Percentiles rank a stretch among this genome's conserved stretches.
Conservation (phyloP, 92 coral and sea anemone genomes). For the Desmophyllum pertusum region DNA sequence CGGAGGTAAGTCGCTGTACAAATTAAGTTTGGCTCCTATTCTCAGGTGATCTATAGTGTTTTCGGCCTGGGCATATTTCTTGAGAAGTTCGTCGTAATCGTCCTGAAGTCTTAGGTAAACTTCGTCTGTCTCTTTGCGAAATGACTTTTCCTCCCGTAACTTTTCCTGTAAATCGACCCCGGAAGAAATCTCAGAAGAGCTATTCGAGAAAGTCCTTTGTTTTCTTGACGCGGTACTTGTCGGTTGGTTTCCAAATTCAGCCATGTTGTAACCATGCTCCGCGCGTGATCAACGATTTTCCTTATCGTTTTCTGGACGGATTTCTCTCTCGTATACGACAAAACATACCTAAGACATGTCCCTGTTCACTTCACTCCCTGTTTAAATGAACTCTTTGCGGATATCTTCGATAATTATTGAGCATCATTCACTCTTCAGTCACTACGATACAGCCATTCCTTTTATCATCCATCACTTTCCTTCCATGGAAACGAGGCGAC, state of each 20-base stretch:
- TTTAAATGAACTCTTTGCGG: constrained; percentile 1
- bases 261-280: constrained; percentile 56
- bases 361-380: constrained; percentile 2
- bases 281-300: constrained; percentile 1
- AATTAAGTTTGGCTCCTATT: constrained; percentile 93
- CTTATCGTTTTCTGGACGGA: background rate
- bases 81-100: constrained; percentile 90
- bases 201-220: constrained; percentile 66
- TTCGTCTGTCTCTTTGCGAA: constrained; percentile 70
- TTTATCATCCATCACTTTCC: constrained; percentile 30
- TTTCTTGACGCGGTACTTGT: constrained; percentile 46
- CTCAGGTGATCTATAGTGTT: constrained; percentile 95
- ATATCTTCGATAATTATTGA: constrained; percentile 12
- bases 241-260: constrained; percentile 77
- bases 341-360: background rate
- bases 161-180: constrained; percentile 60
- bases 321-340: background rate
- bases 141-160: constrained; percentile 45
- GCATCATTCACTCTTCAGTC: constrained; percentile 22
- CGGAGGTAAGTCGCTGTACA: constrained; percentile 93
- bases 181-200: constrained; percentile 72
- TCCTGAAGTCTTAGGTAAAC: constrained; percentile 82
- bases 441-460: constrained; percentile 20
- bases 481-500: constrained; percentile 98
- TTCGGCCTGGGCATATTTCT: constrained; percentile 95